phyloP scores from a whole-genome alignment of 23 tunicate species.

The Phallusia fumigata region DNA sequence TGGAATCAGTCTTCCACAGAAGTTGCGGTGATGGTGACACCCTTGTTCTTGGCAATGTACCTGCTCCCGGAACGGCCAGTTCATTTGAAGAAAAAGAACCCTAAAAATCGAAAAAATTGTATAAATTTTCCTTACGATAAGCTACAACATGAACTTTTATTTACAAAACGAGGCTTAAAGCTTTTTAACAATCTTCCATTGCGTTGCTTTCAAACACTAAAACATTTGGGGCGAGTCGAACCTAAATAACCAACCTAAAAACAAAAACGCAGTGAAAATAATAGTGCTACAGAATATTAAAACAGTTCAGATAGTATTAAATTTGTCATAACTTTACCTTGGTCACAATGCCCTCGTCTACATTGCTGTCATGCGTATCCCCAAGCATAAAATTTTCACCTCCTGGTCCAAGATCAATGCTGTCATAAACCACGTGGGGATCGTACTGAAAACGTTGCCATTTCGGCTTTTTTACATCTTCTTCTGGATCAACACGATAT shows the following conservation, averaged over 20 bases:
- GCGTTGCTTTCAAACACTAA: background rate
- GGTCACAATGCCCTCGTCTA: background rate
- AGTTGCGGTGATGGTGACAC: background rate
- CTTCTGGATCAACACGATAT: background rate
- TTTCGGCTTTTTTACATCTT: background rate
- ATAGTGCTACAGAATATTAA: background rate
- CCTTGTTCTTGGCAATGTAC: background rate
- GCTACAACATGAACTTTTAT: too few species aligned
- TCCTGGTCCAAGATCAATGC: conserved; percentile 3
- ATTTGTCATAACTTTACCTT: background rate
- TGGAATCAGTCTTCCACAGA: background rate
- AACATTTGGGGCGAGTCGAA: background rate
- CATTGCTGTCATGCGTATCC: background rate
- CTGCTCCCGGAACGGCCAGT: background rate
- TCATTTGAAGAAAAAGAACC: conserved; percentile 7
- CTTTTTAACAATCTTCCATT: too few species aligned
- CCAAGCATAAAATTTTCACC: background rate
- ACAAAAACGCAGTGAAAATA: background rate
- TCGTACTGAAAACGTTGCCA: background rate
- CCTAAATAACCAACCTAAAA: too few species aligned
- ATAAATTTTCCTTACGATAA: background rate
- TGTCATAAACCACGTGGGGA: background rate
- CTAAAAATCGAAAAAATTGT: background rate
- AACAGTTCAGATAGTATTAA: too few species aligned
- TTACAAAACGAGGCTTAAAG: too few species aligned